phyloP scores from a whole-genome alignment of 64 coral and sea anemone species.

The Stichodactyla helianthus region DNA sequence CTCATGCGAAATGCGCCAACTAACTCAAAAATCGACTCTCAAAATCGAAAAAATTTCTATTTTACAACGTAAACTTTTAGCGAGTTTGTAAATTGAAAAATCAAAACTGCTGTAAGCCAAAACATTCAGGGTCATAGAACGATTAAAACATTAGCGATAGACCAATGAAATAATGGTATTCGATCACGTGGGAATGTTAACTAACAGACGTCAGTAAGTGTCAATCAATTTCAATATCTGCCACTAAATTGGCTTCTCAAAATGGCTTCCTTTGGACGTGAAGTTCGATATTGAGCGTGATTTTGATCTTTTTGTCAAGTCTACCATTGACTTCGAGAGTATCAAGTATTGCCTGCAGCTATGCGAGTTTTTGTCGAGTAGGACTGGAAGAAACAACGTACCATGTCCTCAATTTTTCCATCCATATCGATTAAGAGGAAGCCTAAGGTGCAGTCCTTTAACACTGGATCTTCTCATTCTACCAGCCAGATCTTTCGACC shows the following conservation, averaged over 20 bases:
- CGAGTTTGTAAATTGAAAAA: neutral
- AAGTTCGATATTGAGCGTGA: constrained; percentile 9
- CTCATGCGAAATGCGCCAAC: no score
- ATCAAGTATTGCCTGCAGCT: neutral
- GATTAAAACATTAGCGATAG: neutral
- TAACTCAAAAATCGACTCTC: no score
- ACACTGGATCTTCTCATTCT: constrained; percentile 28
- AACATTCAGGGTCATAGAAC: neutral
- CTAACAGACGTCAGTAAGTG: constrained; percentile 13
- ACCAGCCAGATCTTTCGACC: constrained; percentile 51
- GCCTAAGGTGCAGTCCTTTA: constrained; percentile 35
- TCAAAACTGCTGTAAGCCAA: neutral
- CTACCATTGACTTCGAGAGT: constrained; percentile 16
- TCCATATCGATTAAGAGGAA: constrained; percentile 74
- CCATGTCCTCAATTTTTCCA: constrained; percentile 59
- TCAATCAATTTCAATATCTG: neutral
- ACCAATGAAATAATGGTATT: neutral
- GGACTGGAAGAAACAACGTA: neutral
- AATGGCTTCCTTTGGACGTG: neutral
- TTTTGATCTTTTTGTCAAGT: constrained; percentile 3
- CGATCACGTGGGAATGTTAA: neutral
- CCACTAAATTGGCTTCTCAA: constrained; percentile 7
- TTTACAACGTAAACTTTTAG: neutral
- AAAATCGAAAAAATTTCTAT: neutral
- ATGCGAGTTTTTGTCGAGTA: constrained; percentile 7